Evolutionary conservation across 2,797 vertebrate genomes (phyloP).

Genomic region (Melanotaenia nigrans): DNA sequence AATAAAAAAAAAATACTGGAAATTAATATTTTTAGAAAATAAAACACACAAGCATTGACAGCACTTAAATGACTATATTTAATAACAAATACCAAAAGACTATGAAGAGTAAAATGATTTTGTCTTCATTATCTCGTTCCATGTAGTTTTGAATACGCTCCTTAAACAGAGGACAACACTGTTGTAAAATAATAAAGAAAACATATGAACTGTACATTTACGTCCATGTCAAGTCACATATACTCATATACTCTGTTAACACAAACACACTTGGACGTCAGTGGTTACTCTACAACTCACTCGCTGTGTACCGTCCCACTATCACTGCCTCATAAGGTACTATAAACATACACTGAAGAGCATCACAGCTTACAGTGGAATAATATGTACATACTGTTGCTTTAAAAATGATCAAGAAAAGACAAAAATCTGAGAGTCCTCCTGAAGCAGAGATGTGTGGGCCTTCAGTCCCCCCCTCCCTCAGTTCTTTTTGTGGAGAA

Average conservation of each 20-base stretch:
- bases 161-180: constrained; percentile 73
- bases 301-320: constrained; percentile 85
- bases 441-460: constrained; percentile 36
- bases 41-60: constrained; percentile 35
- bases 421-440: constrained; percentile 44
- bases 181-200: constrained; percentile 74
- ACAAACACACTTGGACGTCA: constrained; percentile 82
- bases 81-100: constrained; percentile 76
- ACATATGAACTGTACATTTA: constrained; percentile 78
- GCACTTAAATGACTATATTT: constrained; percentile 70
- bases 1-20: constrained; percentile 1
- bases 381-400: constrained; percentile 91
- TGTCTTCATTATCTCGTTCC: constrained; percentile 82
- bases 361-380: constrained; percentile 87
- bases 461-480: constrained; percentile 26
- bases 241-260: constrained; percentile 60
- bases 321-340: constrained; percentile 86
- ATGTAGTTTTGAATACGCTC: constrained; percentile 75
- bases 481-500: constrained; percentile 99
- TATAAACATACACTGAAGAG: constrained; percentile 83
- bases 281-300: constrained; percentile 89
- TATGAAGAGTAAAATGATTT: constrained; percentile 77
- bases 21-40: neutral
- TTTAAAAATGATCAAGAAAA: constrained; percentile 24
- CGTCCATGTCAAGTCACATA: constrained; percentile 56